Evolutionary conservation across 2,888 invertebrate species (phyloP).

Genomic region (Melinaea marsaeus): DNA sequence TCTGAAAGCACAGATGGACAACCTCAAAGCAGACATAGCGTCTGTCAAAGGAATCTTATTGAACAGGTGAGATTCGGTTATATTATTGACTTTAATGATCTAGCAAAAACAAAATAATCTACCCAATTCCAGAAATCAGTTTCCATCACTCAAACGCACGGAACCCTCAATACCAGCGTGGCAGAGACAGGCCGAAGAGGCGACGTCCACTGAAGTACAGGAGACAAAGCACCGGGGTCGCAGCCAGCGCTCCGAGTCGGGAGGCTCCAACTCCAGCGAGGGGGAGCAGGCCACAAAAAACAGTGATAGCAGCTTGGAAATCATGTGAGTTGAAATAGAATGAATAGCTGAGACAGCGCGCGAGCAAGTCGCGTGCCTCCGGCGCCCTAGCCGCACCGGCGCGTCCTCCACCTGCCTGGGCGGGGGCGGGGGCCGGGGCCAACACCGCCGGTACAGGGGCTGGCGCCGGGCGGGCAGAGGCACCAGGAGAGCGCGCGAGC

Average conservation of each 20-base stretch:
- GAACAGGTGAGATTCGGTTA: conserved; percentile 73
- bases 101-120: neutral
- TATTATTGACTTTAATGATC: too few relatives aligned
- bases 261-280: conserved; percentile 83
- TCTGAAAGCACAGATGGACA: conserved; percentile 80
- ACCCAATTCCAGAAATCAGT: conserved; percentile 81
- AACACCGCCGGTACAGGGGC: too few relatives aligned
- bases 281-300: conserved; percentile 86
- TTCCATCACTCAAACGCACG: conserved; percentile 82
- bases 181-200: conserved; percentile 83
- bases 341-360: too few relatives aligned
- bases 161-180: conserved; percentile 88
- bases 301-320: conserved; percentile 86
- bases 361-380: too few relatives aligned
- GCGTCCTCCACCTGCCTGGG: too few relatives aligned
- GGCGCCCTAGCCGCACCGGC: too few relatives aligned
- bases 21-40: conserved; percentile 82
- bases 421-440: too few relatives aligned
- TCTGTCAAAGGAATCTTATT: conserved; percentile 85
- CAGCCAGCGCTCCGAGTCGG: conserved; percentile 80
- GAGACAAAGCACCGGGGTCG: conserved; percentile 67
- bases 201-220: conserved; percentile 50
- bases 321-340: conserved; percentile 83
- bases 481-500: too few relatives aligned
- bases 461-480: too few relatives aligned